Percentiles rank a stretch among this genome's conserved stretches.
phyloP scores from a whole-genome alignment of 2,888 invertebrate genomes.

The Isotomurus palustris region DNA sequence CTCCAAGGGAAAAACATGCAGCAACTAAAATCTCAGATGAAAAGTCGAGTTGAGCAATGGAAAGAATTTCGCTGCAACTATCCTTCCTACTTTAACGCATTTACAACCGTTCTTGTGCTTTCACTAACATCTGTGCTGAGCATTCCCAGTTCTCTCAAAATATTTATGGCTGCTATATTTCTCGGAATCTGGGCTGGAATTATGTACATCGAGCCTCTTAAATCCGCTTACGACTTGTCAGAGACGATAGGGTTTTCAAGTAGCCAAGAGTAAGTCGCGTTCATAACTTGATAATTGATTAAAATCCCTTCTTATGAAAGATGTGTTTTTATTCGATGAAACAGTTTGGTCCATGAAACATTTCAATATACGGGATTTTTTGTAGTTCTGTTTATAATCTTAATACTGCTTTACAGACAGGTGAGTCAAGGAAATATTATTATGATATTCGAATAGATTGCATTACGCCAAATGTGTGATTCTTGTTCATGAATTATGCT shows the following conservation, averaged over 20 bases:
- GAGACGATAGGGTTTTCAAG: slow-evolving; percentile 1
- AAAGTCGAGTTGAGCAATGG: no score
- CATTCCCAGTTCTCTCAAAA: slow-evolving; percentile 2
- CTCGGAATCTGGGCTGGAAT: background rate
- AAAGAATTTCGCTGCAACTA: background rate
- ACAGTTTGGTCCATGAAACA: slow-evolving; percentile 1
- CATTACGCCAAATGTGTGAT: slow-evolving; percentile 1
- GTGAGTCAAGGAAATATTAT: background rate
- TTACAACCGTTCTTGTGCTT: background rate
- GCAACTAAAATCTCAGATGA: no score
- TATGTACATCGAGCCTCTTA: background rate
- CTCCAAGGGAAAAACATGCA: background rate
- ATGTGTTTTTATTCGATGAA: background rate
- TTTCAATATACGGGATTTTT: background rate
- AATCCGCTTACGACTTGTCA: background rate
- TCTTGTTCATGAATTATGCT: background rate
- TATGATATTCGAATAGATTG: background rate
- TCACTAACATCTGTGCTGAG: background rate
- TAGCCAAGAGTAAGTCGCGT: background rate
- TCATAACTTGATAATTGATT: background rate
- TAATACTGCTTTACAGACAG: background rate
- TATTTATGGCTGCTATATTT: background rate
- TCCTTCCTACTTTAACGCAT: slow-evolving; percentile 1
- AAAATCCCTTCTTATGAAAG: background rate
- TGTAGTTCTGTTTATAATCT: background rate